Percentiles rank a stretch among this genome's conserved stretches.
Evolutionary conservation across 2,888 invertebrate species (phyloP).

Genomic region (Panorpa germanica): DNA sequence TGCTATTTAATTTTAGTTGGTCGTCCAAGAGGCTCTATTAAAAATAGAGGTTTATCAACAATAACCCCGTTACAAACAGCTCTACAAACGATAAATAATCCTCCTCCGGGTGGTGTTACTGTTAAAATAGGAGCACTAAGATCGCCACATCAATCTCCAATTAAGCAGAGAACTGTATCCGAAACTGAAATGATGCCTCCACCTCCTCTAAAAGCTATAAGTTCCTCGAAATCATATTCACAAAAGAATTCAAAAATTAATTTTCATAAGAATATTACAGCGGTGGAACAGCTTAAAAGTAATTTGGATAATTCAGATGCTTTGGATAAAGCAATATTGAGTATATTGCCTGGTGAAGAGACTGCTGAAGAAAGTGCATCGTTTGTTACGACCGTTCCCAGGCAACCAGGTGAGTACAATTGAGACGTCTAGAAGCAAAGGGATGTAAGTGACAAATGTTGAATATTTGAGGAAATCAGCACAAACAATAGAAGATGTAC

Average conservation of each 20-base stretch:
- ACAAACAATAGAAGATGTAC: too few species aligned
- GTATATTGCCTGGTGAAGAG: slow-evolving; percentile 20
- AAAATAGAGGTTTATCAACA: slow-evolving; percentile 18
- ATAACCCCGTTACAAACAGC: too few species aligned
- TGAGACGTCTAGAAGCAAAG: too few species aligned
- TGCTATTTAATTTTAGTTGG: slow-evolving; percentile 24
- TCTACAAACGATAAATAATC: slow-evolving; percentile 13
- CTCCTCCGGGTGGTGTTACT: slow-evolving; percentile 11
- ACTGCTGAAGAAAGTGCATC: slow-evolving; percentile 14
- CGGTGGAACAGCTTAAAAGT: too few species aligned
- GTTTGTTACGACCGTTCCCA: slow-evolving; percentile 17
- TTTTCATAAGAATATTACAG: too few species aligned
- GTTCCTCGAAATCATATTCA: neutral
- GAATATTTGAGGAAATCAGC: too few species aligned
- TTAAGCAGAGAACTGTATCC: slow-evolving; percentile 10
- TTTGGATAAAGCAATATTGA: slow-evolving; percentile 23
- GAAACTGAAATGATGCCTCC: slow-evolving; percentile 11
- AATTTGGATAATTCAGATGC: slow-evolving; percentile 16
- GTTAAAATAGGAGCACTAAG: slow-evolving; percentile 10
- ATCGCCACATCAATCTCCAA: slow-evolving; percentile 16
- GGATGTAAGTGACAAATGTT: too few species aligned
- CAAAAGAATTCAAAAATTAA: too few species aligned
- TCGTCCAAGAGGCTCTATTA: slow-evolving; percentile 27
- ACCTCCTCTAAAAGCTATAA: slow-evolving; percentile 11
- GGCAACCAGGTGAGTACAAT: too few species aligned